Conservation (phyloP, 2,113 vertebrate genomes). For the Poeciliopsis occidentalis region DNA sequence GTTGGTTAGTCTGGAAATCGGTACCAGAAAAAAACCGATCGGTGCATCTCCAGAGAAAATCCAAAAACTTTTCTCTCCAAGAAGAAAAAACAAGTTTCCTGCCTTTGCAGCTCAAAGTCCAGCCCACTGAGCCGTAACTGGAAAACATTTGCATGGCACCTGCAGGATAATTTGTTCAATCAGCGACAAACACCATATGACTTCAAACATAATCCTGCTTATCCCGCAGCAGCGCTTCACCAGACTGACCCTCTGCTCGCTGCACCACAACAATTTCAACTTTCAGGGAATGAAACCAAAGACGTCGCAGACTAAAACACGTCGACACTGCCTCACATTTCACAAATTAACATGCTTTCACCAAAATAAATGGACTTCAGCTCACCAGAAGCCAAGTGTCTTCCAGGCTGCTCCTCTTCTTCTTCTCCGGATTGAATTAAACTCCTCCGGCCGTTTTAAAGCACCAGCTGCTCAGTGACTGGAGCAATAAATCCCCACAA, state of each 20-base stretch:
- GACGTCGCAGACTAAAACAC: background rate
- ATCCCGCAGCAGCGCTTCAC: conserved; percentile 65
- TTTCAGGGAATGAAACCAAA: background rate
- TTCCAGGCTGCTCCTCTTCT: background rate
- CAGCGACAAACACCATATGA: conserved; percentile 47
- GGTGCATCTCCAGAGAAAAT: background rate
- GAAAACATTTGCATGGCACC: conserved; percentile 5
- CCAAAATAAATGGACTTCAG: background rate
- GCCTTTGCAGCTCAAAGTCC: conserved; percentile 47
- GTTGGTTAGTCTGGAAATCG: background rate
- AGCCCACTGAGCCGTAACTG: background rate
- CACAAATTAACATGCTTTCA: background rate
- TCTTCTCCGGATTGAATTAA: background rate
- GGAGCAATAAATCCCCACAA: background rate
- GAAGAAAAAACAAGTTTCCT: background rate
- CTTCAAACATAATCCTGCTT: conserved; percentile 60
- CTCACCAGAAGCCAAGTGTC: conserved; percentile 51
- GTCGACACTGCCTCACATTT: background rate
- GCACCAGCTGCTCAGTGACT: accelerated
- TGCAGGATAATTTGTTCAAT: conserved; percentile 1
- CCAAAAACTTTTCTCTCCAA: too few species aligned
- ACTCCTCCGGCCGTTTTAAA: background rate
- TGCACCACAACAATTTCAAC: conserved; percentile 4
- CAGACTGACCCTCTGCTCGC: conserved; percentile 47
- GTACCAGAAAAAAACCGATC: too few species aligned